These are phyloP conservation scores for Picus viridis DNA, from an alignment of 2,797 vertebrate genomes.

Conservation along the genomic window DNA sequence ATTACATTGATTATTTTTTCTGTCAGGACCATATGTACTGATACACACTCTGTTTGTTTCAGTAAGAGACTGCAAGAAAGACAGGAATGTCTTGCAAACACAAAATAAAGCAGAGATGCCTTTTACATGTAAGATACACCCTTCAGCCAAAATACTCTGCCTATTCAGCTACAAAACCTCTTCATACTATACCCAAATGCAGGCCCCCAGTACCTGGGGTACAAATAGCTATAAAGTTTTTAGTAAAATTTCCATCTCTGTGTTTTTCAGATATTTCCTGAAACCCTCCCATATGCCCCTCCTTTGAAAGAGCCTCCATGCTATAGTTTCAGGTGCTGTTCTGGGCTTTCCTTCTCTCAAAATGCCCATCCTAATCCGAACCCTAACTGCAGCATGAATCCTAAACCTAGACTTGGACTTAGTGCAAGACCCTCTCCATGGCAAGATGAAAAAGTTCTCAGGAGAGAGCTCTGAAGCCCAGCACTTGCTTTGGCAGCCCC, in stretches of 20 bases:
- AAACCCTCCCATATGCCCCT: background rate
- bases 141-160: background rate
- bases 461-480: background rate
- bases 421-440: background rate
- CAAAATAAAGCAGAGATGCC: background rate
- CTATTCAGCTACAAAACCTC: background rate
- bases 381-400: background rate
- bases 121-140: background rate
- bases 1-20: slow-evolving; percentile 21
- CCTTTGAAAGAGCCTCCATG: background rate
- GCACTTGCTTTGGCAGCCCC: background rate
- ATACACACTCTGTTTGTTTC: background rate
- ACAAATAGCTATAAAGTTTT: background rate
- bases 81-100: background rate
- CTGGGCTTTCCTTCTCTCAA: background rate
- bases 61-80: background rate
- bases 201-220: background rate
- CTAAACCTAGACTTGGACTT: background rate
- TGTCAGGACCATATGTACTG: background rate
- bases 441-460: background rate
- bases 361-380: background rate
- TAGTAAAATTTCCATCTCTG: background rate
- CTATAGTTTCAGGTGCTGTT: background rate
- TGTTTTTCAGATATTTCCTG: background rate
- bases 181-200: background rate